Conservation (phyloP, 2,888 invertebrate species). For the Cyclophora albipunctata region DNA sequence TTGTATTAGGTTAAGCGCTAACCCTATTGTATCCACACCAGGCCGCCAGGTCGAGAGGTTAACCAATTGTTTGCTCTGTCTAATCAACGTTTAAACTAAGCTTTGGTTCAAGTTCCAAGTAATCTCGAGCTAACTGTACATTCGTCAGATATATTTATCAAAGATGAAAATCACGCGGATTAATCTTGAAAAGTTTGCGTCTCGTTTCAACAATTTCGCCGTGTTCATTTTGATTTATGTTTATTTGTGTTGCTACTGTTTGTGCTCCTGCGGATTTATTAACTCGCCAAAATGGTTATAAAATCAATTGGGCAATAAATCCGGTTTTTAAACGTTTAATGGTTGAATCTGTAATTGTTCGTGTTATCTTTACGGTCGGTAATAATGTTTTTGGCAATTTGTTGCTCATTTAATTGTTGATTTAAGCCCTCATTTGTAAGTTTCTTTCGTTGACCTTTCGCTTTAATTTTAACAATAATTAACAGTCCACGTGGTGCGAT, state of each 20-base stretch:
- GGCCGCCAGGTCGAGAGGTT: constrained; percentile 48
- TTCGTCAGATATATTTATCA: constrained; percentile 10
- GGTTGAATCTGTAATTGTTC: constrained; percentile 24
- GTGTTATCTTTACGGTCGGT: constrained; percentile 17
- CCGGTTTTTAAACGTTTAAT: constrained; percentile 21
- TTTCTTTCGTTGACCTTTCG: constrained; percentile 11
- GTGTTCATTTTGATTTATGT: constrained; percentile 16
- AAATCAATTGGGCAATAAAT: constrained; percentile 31
- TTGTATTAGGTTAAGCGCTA: constrained; percentile 12
- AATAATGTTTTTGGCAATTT: constrained; percentile 17
- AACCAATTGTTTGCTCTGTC: constrained; percentile 41
- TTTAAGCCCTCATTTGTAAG: constrained; percentile 13
- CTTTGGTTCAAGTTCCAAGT: constrained; percentile 41
- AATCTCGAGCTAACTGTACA: constrained; percentile 40
- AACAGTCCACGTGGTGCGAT: constrained; percentile 15
- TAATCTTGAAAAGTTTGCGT: not conserved
- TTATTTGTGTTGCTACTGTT: constrained; percentile 22
- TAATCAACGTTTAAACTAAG: constrained; percentile 46
- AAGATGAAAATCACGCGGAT: constrained; percentile 4
- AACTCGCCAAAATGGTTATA: constrained; percentile 26
- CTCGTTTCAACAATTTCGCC: not conserved
- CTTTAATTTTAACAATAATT: constrained; percentile 13
- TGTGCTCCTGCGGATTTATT: constrained; percentile 26
- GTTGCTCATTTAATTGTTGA: constrained; percentile 14
- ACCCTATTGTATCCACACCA: constrained; percentile 26